Conservation (phyloP, 2,797 vertebrate species). For the Tragopan temminckii region DNA sequence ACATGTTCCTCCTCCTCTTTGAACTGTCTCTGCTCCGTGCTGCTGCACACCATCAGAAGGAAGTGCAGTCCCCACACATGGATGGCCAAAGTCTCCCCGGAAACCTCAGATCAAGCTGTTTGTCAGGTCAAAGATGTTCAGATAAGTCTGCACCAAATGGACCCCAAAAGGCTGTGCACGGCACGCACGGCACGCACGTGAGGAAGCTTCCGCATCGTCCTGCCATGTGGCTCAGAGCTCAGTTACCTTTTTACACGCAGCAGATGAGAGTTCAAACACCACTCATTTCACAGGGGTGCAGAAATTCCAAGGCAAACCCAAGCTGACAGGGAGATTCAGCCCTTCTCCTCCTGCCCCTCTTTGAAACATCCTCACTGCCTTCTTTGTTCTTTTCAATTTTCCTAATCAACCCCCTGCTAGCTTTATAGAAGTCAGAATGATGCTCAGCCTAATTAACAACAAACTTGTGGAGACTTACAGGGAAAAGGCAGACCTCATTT, state of each 20-base stretch:
- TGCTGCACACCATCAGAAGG: neutral
- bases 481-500: constrained; percentile 8
- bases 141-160: neutral
- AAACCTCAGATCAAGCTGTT: neutral
- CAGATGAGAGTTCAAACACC: neutral
- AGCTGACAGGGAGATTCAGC: neutral
- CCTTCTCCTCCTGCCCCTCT: neutral
- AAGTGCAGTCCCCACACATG: accelerated
- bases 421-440: neutral
- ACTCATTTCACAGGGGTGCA: neutral
- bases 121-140: neutral
- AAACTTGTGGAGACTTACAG: neutral
- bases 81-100: accelerated
- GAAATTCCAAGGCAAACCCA: neutral
- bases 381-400: constrained; percentile 22
- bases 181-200: accelerated
- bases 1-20: neutral
- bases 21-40: neutral
- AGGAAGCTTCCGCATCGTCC: neutral
- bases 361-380: neutral
- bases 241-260: neutral
- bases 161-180: neutral
- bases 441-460: constrained; percentile 52
- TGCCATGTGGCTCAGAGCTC: neutral
- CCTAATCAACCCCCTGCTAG: constrained; percentile 11